Evolutionary conservation across 2,113 vertebrate genomes (phyloP).

Genomic region (Xiphorhynchus elegans): DNA sequence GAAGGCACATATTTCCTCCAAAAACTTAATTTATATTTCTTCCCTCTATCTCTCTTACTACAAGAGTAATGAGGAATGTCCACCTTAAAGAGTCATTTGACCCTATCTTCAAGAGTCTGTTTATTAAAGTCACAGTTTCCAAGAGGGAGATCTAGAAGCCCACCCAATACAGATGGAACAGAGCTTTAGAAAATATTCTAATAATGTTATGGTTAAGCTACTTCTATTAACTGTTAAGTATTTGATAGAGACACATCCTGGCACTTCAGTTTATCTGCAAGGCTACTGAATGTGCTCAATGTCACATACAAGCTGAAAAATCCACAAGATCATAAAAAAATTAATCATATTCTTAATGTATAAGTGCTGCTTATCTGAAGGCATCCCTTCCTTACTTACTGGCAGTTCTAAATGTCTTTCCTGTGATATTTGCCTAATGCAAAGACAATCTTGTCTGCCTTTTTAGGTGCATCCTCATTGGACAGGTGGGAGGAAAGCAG

Average conservation of each 20-base stretch:
- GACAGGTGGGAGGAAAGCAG: background rate
- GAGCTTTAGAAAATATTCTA: background rate
- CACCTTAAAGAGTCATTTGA: background rate
- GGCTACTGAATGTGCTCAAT: background rate
- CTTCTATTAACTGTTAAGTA: background rate
- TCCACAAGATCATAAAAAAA: background rate
- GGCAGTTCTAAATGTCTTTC: background rate
- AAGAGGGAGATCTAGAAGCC: background rate
- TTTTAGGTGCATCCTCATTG: background rate
- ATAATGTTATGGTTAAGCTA: background rate
- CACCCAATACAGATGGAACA: background rate
- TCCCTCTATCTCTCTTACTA: background rate
- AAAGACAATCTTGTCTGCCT: background rate
- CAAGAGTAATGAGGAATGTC: background rate
- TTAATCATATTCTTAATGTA: background rate
- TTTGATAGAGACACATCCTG: background rate
- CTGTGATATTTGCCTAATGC: background rate
- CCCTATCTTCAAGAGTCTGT: background rate
- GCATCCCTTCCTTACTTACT: background rate
- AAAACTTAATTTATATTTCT: background rate
- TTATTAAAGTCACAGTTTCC: background rate
- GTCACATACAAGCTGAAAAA: background rate
- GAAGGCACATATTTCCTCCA: background rate
- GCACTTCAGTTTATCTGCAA: background rate
- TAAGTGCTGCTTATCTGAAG: background rate